A percentile compares a stretch with the other conserved stretches of the same genome.
phyloP scores from a whole-genome alignment of 2,797 vertebrate genomes.

The Tamandua tetradactyla region DNA sequence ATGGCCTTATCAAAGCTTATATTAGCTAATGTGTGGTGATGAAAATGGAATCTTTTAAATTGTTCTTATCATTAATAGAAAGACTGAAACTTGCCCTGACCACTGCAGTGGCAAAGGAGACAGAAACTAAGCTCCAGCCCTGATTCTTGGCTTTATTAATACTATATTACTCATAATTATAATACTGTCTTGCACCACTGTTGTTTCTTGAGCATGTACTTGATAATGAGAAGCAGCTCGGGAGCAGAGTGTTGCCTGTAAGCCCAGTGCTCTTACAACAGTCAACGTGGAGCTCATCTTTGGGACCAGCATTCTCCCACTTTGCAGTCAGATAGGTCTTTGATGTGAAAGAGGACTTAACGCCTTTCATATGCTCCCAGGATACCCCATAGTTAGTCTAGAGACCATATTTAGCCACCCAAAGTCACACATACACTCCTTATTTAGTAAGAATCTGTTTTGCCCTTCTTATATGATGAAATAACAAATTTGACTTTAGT shows the following conservation, averaged over 20 bases:
- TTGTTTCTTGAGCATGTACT: not conserved
- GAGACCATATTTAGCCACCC: not conserved
- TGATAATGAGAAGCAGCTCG: not conserved
- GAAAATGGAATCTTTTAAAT: not conserved
- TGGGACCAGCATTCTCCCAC: not conserved
- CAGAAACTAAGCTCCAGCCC: not conserved
- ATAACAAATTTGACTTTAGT: slow-evolving; percentile 5
- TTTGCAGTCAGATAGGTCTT: not conserved
- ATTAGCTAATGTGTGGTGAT: not conserved
- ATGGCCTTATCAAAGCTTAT: not conserved
- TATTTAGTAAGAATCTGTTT: not conserved
- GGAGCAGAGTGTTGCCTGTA: not conserved
- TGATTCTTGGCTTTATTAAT: not conserved
- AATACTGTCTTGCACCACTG: not conserved
- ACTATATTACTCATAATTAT: not conserved
- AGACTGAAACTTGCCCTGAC: not conserved
- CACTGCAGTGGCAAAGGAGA: not conserved
- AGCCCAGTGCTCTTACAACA: not conserved
- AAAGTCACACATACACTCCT: not conserved
- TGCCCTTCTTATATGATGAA: not conserved
- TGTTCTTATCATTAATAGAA: not conserved
- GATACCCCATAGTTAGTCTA: not conserved
- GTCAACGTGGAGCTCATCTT: not conserved
- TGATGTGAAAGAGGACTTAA: not conserved
- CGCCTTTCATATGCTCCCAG: not conserved